Evolutionary conservation across 2,113 vertebrate genomes (phyloP).

Genomic region (Microcebus lehilahytsara): DNA sequence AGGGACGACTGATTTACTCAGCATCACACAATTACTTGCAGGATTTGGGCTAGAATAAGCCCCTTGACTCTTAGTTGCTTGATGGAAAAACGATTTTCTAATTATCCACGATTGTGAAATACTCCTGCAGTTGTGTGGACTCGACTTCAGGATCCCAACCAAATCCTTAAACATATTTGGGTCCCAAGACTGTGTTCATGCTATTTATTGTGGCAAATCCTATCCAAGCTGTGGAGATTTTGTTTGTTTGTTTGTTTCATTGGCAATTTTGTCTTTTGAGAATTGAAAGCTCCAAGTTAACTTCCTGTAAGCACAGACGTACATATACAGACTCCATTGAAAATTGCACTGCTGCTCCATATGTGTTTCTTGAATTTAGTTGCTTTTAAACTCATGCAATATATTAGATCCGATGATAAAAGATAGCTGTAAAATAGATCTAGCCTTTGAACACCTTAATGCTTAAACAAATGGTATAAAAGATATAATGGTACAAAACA

Average conservation of each 20-base stretch:
- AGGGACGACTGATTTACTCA: not conserved
- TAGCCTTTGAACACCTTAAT: not conserved
- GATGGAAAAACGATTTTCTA: not conserved
- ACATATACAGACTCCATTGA: not conserved
- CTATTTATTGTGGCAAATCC: not conserved
- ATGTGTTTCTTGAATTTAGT: not conserved
- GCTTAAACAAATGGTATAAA: not conserved
- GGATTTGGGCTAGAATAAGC: not conserved
- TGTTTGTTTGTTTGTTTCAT: not conserved
- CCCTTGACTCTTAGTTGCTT: not conserved
- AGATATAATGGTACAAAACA: not conserved
- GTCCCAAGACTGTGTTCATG: not conserved
- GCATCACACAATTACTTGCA: not conserved
- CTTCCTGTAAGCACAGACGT: not conserved
- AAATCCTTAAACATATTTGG: not conserved
- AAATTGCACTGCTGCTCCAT: not conserved
- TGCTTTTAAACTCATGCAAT: not conserved
- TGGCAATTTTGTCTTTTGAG: not conserved
- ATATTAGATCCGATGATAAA: not conserved
- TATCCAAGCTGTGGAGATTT: not conserved
- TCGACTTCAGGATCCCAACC: not conserved
- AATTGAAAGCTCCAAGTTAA: not conserved
- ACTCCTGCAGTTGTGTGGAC: not conserved
- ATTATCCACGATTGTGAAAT: not conserved
- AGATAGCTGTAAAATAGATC: not conserved